These are phyloP conservation scores for Andrena hattorfiana DNA, from an alignment of 2,888 invertebrate species.

Conservation along the genomic window DNA sequence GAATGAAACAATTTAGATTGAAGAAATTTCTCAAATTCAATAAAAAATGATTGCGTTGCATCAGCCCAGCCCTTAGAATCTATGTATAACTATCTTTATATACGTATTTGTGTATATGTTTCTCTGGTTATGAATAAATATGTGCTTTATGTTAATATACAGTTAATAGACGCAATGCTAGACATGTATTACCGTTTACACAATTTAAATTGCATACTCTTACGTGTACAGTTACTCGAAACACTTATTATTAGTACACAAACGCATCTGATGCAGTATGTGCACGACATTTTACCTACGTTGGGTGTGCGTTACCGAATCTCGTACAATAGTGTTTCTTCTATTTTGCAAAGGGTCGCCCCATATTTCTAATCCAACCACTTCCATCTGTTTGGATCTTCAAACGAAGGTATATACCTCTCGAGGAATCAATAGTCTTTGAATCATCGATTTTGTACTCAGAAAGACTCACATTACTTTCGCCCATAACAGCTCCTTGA, in stretches of 20 bases:
- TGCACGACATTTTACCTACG: conserved; percentile 44
- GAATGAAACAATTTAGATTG: background rate
- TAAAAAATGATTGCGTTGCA: background rate
- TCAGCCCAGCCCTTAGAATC: conserved; percentile 23
- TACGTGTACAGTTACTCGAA: conserved; percentile 48
- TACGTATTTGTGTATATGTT: conserved; percentile 38
- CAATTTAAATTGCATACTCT: conserved; percentile 11
- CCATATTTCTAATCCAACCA: background rate
- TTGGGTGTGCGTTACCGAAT: conserved; percentile 65
- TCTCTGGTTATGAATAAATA: conserved; percentile 39
- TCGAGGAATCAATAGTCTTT: background rate
- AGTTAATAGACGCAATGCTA: conserved; percentile 44
- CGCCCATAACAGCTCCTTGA: background rate
- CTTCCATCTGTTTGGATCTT: background rate
- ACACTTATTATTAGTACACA: conserved; percentile 40
- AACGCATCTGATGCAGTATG: conserved; percentile 70
- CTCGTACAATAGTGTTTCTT: conserved; percentile 63
- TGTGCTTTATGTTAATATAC: conserved; percentile 16
- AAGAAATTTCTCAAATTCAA: background rate
- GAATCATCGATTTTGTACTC: background rate
- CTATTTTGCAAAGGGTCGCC: background rate
- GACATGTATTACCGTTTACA: conserved; percentile 33
- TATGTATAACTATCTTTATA: conserved; percentile 20
- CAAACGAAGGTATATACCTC: background rate
- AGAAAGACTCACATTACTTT: background rate